Conservation (phyloP, 2,888 invertebrate genomes). For the Orthosia gracilis region DNA sequence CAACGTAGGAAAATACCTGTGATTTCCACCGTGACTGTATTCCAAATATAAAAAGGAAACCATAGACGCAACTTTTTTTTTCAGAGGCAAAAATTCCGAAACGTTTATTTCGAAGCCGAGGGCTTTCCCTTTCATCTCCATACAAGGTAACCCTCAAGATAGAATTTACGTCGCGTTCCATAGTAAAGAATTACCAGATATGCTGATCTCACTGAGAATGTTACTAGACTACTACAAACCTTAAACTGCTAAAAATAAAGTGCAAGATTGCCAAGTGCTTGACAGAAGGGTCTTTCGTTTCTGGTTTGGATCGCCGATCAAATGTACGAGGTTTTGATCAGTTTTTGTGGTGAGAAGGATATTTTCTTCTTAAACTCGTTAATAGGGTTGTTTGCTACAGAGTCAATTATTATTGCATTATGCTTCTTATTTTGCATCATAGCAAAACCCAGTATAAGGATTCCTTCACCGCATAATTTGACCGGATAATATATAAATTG, state of each 20-base stretch:
- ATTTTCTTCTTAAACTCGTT: constrained; percentile 62
- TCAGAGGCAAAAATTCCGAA: constrained; percentile 50
- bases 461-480: not conserved
- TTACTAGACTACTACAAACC: constrained; percentile 5
- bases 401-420: constrained; percentile 14
- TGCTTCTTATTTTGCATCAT: constrained; percentile 1
- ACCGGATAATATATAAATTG: not conserved
- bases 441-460: not conserved
- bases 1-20: not conserved
- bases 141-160: constrained; percentile 72
- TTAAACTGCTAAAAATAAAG: not conserved
- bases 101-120: constrained; percentile 60
- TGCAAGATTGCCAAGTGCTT: not conserved
- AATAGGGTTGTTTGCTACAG: constrained; percentile 35
- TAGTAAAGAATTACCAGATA: constrained; percentile 76
- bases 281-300: constrained; percentile 16
- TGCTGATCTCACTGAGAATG: constrained; percentile 20
- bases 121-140: constrained; percentile 80
- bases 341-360: constrained; percentile 59
- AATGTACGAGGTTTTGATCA: constrained; percentile 55
- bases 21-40: constrained; percentile 11
- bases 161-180: constrained; percentile 82
- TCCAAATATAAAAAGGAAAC: constrained; percentile 13
- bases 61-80: constrained; percentile 42
- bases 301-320: constrained; percentile 47